Evolutionary conservation across 2,113 vertebrate species (phyloP), one percentile per base, ranked within the genome.

Genomic region (Athene cunicularia): DNA sequence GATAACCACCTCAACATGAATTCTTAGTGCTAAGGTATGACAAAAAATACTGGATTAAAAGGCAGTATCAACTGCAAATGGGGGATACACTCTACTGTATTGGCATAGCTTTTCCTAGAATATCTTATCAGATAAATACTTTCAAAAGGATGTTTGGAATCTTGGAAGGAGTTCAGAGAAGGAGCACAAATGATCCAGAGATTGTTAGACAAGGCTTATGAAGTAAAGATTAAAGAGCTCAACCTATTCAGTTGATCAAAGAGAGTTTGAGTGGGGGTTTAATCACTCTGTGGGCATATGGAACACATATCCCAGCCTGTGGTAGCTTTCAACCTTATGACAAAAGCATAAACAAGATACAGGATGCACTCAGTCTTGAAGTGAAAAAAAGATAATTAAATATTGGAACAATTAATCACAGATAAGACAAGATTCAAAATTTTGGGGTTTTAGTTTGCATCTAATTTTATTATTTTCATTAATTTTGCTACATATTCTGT

Each of bases 221-320:
- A 89, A 80, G 67, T 68, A 63, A 84, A 79, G 60, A 89, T 91
- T 87, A 94, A 94, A 89, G 60, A 89, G 39, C 70, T 95, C 50
- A 82, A 55, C 33, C 52, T 80, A 39, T 79, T 95, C 22, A 71
- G 18, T 52, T 74, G 76, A 94, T 84, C 80, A 93, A 91, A 92
- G 86, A 75, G 52, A n/a, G 28, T 14, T 33, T 81, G 80, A 70
- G 22, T 24, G 8, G 17, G 32, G 4, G 18, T 32, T 86, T 84
- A 89, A 80, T 90, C 8, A 20, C 32, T 49, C n/a, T 77, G 47
- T 21, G 9, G 53, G 50, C 28, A 23, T 58, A 39, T 83, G 76
- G 72, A 88, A 71, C 75, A 23, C 45, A 41, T 33, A 71, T 89
- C 53, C 32, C 50, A 74, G 72, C 28, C 60, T 72, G 56, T 58